phyloP scores from a whole-genome alignment of 2,797 vertebrate genomes.

The Falco novaeseelandiae region DNA sequence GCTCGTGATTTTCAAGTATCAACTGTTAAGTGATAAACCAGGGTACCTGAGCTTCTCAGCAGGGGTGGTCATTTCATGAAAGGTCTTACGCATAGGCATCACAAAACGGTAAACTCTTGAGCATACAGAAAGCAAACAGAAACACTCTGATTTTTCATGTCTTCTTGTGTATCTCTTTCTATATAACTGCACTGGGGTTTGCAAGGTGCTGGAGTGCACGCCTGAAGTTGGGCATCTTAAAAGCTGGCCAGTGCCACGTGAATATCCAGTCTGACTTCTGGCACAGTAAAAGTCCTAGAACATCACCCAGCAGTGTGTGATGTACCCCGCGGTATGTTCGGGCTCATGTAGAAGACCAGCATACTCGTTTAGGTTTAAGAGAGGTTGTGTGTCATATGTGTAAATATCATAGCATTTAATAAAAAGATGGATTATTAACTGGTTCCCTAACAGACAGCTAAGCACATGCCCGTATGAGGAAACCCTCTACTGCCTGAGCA shows the following conservation, averaged over 20 bases:
- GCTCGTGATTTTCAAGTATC: neutral
- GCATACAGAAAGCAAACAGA: neutral
- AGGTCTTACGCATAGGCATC: neutral
- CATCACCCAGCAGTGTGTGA: neutral
- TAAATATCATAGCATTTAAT: neutral
- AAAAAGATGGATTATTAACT: neutral
- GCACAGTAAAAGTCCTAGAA: neutral
- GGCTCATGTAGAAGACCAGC: neutral
- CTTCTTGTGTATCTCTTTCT: neutral
- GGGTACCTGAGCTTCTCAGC: neutral
- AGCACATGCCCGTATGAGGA: neutral
- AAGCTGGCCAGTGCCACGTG: neutral
- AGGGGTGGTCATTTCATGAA: neutral
- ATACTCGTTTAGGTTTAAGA: neutral
- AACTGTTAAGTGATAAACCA: neutral
- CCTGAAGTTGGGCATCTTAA: neutral
- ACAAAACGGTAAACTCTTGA: neutral
- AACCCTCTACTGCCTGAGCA: neutral
- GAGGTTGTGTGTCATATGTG: neutral
- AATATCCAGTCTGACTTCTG: neutral
- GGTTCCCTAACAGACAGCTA: neutral
- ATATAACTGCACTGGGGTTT: neutral
- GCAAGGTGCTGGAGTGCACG: neutral
- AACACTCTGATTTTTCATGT: neutral
- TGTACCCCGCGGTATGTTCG: neutral